Percentiles rank a stretch among this genome's conserved stretches.
phyloP scores from a whole-genome alignment of 1,140 invertebrate species.

The Penaeus vannamei region DNA sequence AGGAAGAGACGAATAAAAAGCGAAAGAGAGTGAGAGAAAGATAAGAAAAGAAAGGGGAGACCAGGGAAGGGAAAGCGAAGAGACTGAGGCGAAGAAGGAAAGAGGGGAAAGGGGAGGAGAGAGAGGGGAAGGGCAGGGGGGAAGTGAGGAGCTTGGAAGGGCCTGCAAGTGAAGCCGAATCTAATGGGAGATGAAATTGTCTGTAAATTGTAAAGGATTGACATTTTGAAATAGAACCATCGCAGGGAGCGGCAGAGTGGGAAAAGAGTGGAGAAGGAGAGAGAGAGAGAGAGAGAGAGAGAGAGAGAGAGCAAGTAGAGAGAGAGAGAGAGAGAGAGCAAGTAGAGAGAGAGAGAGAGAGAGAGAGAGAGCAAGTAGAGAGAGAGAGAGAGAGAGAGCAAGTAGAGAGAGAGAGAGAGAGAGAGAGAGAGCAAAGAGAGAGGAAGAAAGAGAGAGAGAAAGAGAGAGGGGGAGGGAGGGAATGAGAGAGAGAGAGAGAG shows the following conservation, averaged over 20 bases:
- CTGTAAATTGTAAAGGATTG: conserved; percentile 64
- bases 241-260: background rate
- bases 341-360: background rate
- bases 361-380: no score
- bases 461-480: conserved; percentile 33
- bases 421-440: no score
- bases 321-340: no score
- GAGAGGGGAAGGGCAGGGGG: background rate
- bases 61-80: background rate
- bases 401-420: no score
- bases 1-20: background rate
- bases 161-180: conserved; percentile 61
- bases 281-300: background rate
- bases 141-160: conserved; percentile 14
- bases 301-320: no score
- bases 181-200: conserved; percentile 64
- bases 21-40: background rate
- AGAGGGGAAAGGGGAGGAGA: background rate
- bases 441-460: no score
- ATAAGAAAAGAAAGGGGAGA: background rate
- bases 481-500: conserved; percentile 6
- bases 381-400: no score
- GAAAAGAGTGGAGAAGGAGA: background rate
- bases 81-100: background rate
- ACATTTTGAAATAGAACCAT: conserved; percentile 58